Base-by-base conservation (phyloP, 2,113 vertebrate genomes). In the Poeciliopsis retropinna region DNA sequence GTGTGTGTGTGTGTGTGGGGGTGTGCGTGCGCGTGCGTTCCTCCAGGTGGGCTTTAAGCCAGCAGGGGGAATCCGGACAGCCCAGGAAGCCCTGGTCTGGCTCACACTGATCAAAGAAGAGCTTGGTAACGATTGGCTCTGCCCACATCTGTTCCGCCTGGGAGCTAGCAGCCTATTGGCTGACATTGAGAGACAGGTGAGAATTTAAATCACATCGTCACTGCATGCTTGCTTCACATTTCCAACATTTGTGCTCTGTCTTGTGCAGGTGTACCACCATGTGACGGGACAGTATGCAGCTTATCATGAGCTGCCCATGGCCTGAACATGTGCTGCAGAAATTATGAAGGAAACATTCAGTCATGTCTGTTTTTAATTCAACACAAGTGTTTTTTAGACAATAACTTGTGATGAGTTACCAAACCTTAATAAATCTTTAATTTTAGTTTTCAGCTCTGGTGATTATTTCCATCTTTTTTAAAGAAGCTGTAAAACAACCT, bases 131-230 rank as follows among this genome's bases (percentile, higher is more conserved):
- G 95, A 96, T 28, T 99, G 98, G 98, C 91, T 99, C 51, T 91
- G 78, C 3, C 96, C 98, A 1, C 82, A 93, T 29, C 95, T 99
- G 62, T 99, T 99, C 73, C 96, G 98, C 27, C 92, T 99, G 60
- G 98, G 98, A 31, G 98, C 98, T 80, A 99, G 98, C n/a, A 95
- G 96, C 70, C 91, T 99, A 37, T 91, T 99, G 72, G 91, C 89
- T 0, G 97, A 99, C 91, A 98, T 99, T 0, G 98, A 99, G 93
- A 95, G 95, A 68, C 96, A 99, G 97, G 98, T 99, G 62, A 67
- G 87, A 10, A 32, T 11, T 41, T 15, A 8, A 27, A 51, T 32
- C 37, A 25, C 60, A 0, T n/a, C 25, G 6, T 31, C 34, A 3
- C 5, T 34, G 15, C 29, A 10, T 2, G 19, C 32, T 1, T 1